These are phyloP conservation scores for Calameuta filiformis DNA, from an alignment of 2,888 invertebrate species.

Conservation along the genomic window DNA sequence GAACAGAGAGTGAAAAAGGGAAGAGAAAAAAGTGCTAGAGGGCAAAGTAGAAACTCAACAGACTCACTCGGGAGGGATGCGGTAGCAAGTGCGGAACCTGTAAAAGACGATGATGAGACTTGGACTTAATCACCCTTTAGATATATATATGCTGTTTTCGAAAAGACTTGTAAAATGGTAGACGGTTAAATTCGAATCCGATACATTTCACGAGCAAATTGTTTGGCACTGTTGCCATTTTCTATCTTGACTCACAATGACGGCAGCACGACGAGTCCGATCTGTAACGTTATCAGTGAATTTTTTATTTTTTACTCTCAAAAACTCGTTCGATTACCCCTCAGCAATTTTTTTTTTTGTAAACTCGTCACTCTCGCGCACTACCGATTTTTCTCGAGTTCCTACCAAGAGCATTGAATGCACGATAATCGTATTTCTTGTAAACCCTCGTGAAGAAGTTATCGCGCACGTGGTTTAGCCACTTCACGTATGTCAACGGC, in stretches of 20 bases:
- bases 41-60: background rate
- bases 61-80: background rate
- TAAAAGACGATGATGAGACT: no score
- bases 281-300: background rate
- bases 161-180: background rate
- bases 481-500: background rate
- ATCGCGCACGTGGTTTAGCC: background rate
- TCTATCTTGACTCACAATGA: background rate
- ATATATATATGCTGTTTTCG: background rate
- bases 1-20: background rate
- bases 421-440: background rate
- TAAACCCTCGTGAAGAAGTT: background rate
- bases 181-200: no score
- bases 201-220: background rate
- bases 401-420: background rate
- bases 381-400: background rate
- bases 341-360: no score
- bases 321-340: no score
- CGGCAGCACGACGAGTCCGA: background rate
- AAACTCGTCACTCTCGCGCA: background rate
- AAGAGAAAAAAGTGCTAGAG: background rate
- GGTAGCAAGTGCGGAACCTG: background rate
- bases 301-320: no score
- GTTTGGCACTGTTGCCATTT: background rate
- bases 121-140: background rate